A percentile compares a stretch with the other conserved stretches of the same genome.
Conservation (phyloP, 2,113 vertebrate species). For the Australoheros scitulus region DNA sequence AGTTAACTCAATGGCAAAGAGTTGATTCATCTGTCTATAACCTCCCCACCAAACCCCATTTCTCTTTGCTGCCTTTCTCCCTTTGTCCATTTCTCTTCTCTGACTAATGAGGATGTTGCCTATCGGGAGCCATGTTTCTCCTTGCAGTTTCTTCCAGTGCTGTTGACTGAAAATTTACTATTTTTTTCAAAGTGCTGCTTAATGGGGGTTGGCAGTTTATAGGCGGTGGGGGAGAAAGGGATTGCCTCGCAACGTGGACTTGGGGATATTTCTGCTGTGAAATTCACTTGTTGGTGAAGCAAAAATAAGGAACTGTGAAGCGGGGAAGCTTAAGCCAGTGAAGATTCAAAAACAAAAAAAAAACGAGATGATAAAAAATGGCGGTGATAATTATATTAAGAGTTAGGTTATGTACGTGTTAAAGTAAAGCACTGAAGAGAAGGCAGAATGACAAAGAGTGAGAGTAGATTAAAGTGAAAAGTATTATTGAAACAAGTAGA, state of each 20-base stretch:
- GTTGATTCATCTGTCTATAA: constrained; percentile 54
- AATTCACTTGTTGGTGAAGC: neutral
- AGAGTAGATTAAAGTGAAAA: constrained; percentile 49
- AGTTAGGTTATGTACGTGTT: neutral
- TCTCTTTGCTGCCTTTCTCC: constrained; percentile 20
- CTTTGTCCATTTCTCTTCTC: constrained; percentile 51
- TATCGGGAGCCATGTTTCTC: constrained; percentile 51
- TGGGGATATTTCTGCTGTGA: constrained; percentile 41
- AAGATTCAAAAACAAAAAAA: neutral
- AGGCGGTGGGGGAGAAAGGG: constrained; percentile 2
- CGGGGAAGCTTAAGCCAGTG: neutral
- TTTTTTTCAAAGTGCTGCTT: constrained; percentile 57
- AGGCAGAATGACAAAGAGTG: constrained; percentile 8
- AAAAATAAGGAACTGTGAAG: neutral
- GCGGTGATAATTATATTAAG: neutral
- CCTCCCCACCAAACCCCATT: constrained; percentile 21
- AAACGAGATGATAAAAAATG: neutral
- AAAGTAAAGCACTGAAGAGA: neutral
- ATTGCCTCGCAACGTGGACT: neutral
- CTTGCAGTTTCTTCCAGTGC: constrained; percentile 36
- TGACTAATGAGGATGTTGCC: constrained; percentile 71
- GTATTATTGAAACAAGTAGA: constrained; percentile 46
- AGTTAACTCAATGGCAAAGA: constrained; percentile 43
- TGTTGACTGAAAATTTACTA: constrained; percentile 56
- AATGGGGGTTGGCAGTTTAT: constrained; percentile 55